Conservation (phyloP, 2,888 invertebrate species). For the Kryphioiulus occultus region DNA sequence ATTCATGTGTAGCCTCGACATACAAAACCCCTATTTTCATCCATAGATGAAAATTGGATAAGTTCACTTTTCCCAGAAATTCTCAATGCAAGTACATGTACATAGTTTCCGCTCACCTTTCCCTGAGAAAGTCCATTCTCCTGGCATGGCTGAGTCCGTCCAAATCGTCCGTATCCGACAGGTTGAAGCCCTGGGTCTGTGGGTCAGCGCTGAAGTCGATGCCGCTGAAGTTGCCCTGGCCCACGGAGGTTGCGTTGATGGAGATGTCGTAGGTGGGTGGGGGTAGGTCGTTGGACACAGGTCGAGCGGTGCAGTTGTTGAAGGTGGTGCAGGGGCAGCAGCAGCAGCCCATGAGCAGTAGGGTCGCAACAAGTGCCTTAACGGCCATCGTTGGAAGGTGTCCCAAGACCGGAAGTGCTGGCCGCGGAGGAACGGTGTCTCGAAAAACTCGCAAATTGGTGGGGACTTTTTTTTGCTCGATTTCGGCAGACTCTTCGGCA, state of each 20-base stretch:
- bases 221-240: background rate
- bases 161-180: background rate
- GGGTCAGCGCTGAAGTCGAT: background rate
- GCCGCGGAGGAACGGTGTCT: background rate
- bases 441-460: too few relatives aligned
- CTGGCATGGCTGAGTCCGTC: slow-evolving; percentile 20
- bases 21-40: too few relatives aligned
- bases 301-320: background rate
- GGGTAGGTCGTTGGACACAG: background rate
- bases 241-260: background rate
- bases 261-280: background rate
- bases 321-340: background rate
- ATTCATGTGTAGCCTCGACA: too few relatives aligned
- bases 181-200: background rate
- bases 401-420: background rate
- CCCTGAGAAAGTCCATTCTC: background rate
- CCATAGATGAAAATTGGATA: too few relatives aligned
- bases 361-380: background rate
- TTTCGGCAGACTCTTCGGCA: background rate
- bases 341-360: background rate
- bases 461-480: too few relatives aligned
- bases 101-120: background rate
- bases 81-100: too few relatives aligned
- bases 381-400: background rate
- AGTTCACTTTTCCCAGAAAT: too few relatives aligned